Evolutionary conservation across 2,113 vertebrate species (phyloP).

Genomic region (Passer montanus): DNA sequence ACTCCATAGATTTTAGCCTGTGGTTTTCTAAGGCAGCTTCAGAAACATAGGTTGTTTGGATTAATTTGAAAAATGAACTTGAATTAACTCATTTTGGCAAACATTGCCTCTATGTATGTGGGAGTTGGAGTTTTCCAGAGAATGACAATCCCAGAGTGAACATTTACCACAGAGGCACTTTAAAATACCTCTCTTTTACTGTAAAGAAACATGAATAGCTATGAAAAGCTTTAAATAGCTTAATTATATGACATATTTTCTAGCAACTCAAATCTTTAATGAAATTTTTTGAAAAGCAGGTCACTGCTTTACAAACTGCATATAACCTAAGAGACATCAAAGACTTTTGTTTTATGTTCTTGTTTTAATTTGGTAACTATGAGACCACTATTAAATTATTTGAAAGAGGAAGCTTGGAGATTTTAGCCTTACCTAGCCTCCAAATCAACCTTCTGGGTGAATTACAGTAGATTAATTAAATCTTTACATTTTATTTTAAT

Average conservation of each 20-base stretch:
- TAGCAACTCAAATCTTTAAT: not conserved
- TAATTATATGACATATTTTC: not conserved
- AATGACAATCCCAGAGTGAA: not conserved
- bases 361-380: not conserved
- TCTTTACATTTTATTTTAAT: not conserved
- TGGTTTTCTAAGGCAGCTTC: not conserved
- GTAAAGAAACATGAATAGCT: not conserved
- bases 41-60: not conserved
- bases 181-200: not conserved
- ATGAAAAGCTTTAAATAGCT: not conserved
- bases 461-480: not conserved
- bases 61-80: not conserved
- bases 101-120: not conserved
- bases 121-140: not conserved
- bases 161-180: not conserved
- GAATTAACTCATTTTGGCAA: not conserved
- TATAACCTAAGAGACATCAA: not conserved
- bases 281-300: rapidly evolving
- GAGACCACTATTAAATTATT: not conserved
- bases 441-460: not conserved
- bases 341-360: not conserved
- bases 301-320: not conserved
- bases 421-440: not conserved
- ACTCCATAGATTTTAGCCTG: not conserved
- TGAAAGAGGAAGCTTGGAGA: not conserved